phyloP scores from a whole-genome alignment of 2,797 vertebrate species.

The Coregonus suidteri region DNA sequence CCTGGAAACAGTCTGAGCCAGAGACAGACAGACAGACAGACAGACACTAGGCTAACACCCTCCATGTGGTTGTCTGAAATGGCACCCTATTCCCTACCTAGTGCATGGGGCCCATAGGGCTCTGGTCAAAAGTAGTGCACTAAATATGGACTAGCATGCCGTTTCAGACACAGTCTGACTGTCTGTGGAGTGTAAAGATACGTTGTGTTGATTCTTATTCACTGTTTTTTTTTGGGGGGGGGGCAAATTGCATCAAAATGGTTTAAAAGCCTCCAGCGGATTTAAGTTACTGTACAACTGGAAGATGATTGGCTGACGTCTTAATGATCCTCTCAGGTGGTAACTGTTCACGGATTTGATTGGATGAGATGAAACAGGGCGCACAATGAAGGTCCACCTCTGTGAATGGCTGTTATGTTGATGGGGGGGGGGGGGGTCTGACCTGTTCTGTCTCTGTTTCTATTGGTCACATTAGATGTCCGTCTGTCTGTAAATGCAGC shows the following conservation, averaged over 20 bases:
- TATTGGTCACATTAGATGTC: conserved; percentile 1
- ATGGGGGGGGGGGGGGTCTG: neutral
- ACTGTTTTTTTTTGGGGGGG: neutral
- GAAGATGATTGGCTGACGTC: neutral
- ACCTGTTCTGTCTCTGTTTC: neutral
- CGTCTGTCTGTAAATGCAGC: neutral
- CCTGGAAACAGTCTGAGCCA: too few relatives aligned
- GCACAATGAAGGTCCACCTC: conserved; percentile 5
- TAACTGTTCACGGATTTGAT: neutral
- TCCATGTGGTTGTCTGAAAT: neutral
- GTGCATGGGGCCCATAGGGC: neutral
- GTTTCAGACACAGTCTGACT: neutral
- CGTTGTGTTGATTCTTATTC: neutral
- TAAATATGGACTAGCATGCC: neutral
- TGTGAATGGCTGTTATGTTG: conserved; percentile 12
- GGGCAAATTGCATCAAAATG: neutral
- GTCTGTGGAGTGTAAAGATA: neutral
- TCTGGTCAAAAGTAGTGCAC: neutral
- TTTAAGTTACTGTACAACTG: neutral
- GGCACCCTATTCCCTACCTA: neutral
- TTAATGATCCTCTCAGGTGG: conserved; percentile 5
- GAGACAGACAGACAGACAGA: too few relatives aligned
- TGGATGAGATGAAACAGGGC: neutral
- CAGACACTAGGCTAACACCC: neutral
- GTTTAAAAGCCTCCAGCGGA: neutral